A percentile compares a stretch with the other conserved stretches of the same genome.
phyloP scores from a whole-genome alignment of 2,888 invertebrate species.

The Boloria euphrosyne region DNA sequence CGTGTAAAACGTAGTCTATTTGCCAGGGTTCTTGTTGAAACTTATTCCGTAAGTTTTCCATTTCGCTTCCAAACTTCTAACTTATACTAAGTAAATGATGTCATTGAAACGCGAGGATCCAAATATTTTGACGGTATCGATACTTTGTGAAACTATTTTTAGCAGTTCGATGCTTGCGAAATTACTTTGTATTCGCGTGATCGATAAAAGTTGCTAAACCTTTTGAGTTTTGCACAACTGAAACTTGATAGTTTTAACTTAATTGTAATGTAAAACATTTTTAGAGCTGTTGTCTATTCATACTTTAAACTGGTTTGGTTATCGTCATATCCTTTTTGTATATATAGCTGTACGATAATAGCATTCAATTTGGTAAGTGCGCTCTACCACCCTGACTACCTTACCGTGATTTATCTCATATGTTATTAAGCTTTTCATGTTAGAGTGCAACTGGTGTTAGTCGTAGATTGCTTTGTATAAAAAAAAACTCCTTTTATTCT shows the following conservation, averaged over 20 bases:
- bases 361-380: slow-evolving; percentile 41
- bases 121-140: slow-evolving; percentile 36
- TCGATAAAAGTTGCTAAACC: slow-evolving; percentile 20
- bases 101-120: slow-evolving; percentile 36
- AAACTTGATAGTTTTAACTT: slow-evolving; percentile 36
- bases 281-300: background rate
- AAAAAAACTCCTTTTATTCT: slow-evolving; percentile 11
- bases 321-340: background rate
- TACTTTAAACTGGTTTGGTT: no score
- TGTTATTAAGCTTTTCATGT: slow-evolving; percentile 27
- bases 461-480: slow-evolving; percentile 6
- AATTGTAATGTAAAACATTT: slow-evolving; percentile 2
- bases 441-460: slow-evolving; percentile 19
- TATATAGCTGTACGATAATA: slow-evolving; percentile 8
- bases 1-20: slow-evolving; percentile 25
- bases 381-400: slow-evolving; percentile 32
- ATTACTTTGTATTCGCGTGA: slow-evolving; percentile 21
- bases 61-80: slow-evolving; percentile 33
- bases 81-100: slow-evolving; percentile 36
- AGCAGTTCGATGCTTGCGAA: slow-evolving; percentile 27
- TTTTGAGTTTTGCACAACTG: slow-evolving; percentile 23
- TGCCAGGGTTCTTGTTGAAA: slow-evolving; percentile 23
- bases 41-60: slow-evolving; percentile 32
- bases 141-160: slow-evolving; percentile 33
- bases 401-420: slow-evolving; percentile 24